Base-by-base conservation (phyloP, 2,888 invertebrate species). In the Ectemnius continuus region DNA sequence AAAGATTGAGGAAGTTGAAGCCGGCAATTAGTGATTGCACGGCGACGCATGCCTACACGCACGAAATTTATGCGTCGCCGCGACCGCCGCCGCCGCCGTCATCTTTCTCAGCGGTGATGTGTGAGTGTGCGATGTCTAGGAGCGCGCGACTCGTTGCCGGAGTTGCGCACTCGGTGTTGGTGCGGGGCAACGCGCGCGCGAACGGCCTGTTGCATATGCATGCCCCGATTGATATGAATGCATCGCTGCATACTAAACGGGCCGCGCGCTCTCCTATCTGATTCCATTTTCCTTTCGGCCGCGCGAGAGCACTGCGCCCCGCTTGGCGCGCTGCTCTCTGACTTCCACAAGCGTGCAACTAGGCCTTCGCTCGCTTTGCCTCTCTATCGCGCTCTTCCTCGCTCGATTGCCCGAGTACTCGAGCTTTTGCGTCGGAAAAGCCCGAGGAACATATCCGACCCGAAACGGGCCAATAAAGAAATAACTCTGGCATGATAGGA, bases 151-250 rank as follows among this genome's bases (percentile, higher is more conserved):
- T 16, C 52, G 52, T 52, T 16, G n/a, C 14, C 16, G n/a, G 52
- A 52, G 14, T 52, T 52, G n/a, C 14, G 52, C 52, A 52, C 16
- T 16, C 52, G 14, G 14, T 16, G 52, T 52, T 52, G n/a, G 52
- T 16, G 52, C 52, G 52, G 16, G n/a, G 52, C 14, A 52, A 13
- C 52, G 52, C 16, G 52, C 52, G 16, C 52, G 52, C 14, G 52
- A 52, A 52, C 52, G 52, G n/a, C 52, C 52, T 82, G 80, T 87
- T 87, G 87, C 86, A 89, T 89, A 90, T 89, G 87, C 89, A 89
- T 89, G 87, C 82, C 76, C 70, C 87, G 85, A 89, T 90, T 88
- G 90, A 89, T 90, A 89, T 87, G 87, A 89, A 90, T 88, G 90
- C 90, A 90, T 86, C 86, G 89, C 82, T 88, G 89, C 88, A 88